Base-by-base conservation (phyloP, 2,888 invertebrate species). In the Ptychoptera albimana region DNA sequence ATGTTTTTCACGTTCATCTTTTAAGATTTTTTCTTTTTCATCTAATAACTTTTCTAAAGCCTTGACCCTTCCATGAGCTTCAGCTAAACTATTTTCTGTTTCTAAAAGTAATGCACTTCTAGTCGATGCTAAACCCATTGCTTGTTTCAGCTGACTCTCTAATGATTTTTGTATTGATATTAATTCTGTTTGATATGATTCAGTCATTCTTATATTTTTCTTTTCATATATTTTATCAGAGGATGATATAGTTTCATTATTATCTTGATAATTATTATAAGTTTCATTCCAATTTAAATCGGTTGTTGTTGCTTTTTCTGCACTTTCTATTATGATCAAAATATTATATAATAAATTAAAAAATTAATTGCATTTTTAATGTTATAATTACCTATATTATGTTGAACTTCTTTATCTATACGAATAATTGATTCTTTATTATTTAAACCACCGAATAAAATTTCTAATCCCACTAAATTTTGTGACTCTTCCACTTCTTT, bases 381-480 rank as follows among this genome's bases (percentile, higher is more conserved):
- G 13, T 34, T 1, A 37, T 29, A 36, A 41, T 32, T 49, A 51
- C 52, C 49, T 9, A 49, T 34, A 7, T 42, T 40, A 11, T 49
- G 46, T 45, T 54, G 54, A 15, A 42, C 34, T 37, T 15, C 41
- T 42, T 50, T 39, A 36, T 34, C 23, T n/a, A 14, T 11, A 7
- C 10, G 37, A 12, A 15, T 35, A 11, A 30, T 23, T 23, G 23
- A 23, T 23, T 23, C 23, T 31, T 39, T 16, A 23, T 44, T 34
- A 34, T 29, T 15, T n/a, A 39, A 32, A 9, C 38, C 39, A 1
- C 51, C 53, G 29, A 63, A 65, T 13, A 65, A 41, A 2, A 61
- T 60, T 13, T 55, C 53, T 23, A 65, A 58, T 2, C 61, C 62
- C 37, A 60, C 60, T 63, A 64, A 64, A 43, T 65, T 66, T 46